phyloP scores from a whole-genome alignment of 2,888 invertebrate genomes.

The Leucophora obtusa region DNA sequence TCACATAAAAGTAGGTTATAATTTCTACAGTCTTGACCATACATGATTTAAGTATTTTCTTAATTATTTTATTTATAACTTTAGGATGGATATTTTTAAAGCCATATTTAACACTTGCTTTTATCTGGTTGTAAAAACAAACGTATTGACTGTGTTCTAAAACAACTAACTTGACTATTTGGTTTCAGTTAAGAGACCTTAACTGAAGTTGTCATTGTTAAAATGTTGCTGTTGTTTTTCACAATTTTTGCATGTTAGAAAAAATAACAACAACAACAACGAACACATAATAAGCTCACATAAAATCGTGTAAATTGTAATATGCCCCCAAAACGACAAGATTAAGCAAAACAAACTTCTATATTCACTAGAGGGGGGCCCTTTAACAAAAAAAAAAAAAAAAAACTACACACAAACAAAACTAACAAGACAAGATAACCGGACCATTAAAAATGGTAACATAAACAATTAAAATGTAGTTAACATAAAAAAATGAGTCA shows the following conservation, averaged over 20 bases:
- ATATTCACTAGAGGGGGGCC: constrained; percentile 18
- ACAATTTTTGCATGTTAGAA: constrained; percentile 31
- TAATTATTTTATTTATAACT: neutral
- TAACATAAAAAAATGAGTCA: neutral
- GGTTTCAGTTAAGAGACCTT: constrained; percentile 4
- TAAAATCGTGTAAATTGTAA: constrained; percentile 35
- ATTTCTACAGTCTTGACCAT: neutral
- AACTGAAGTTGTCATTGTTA: constrained; percentile 37
- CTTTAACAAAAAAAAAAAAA: constrained; percentile 14
- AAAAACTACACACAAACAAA: neutral
- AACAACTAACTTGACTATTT: constrained; percentile 4
- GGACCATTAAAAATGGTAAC: neutral
- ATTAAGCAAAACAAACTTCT: neutral
- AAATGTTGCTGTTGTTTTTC: neutral
- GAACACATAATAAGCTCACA: neutral
- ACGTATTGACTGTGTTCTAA: neutral
- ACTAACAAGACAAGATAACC: neutral
- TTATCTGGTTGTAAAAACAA: neutral
- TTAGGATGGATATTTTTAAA: neutral
- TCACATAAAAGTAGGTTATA: neutral
- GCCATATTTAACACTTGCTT: neutral
- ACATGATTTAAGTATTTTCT: neutral
- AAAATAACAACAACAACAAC: neutral
- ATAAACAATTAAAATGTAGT: neutral
- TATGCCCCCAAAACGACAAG: constrained; percentile 28